phyloP scores from a whole-genome alignment of 2,113 vertebrate genomes.

The Sinosuthora webbiana region DNA sequence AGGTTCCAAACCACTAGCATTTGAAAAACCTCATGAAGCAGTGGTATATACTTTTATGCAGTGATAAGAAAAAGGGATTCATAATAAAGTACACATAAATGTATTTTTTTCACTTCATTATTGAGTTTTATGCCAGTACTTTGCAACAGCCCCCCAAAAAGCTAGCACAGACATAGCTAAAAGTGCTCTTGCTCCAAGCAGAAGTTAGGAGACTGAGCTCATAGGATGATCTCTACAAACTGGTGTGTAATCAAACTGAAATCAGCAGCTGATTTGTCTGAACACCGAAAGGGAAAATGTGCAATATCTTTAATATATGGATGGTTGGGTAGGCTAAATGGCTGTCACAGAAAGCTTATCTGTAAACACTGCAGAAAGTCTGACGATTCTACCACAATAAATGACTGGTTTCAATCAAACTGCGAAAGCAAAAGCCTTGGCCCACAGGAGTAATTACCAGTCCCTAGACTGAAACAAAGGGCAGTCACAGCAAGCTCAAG shows the following conservation, averaged over 20 bases:
- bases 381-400: slow-evolving; percentile 66
- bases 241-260: slow-evolving; percentile 43
- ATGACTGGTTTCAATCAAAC: slow-evolving; percentile 74
- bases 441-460: slow-evolving; percentile 71
- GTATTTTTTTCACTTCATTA: background rate
- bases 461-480: slow-evolving; percentile 72
- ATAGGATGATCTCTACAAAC: background rate
- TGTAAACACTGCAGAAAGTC: slow-evolving; percentile 70
- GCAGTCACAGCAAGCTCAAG: slow-evolving; percentile 65
- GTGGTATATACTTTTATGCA: background rate
- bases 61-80: background rate
- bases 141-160: background rate
- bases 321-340: slow-evolving; percentile 64
- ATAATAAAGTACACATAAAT: background rate
- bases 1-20: background rate
- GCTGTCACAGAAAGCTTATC: slow-evolving; percentile 66
- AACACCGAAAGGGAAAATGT: slow-evolving; percentile 19
- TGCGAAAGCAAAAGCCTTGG: slow-evolving; percentile 57
- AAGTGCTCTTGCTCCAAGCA: background rate
- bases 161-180: background rate
- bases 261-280: slow-evolving; percentile 54
- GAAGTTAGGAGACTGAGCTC: background rate
- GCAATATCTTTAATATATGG: slow-evolving; percentile 68
- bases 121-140: background rate
- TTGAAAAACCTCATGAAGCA: background rate